A percentile compares a stretch with the other conserved stretches of the same genome.
Evolutionary conservation across 2,113 vertebrate species (phyloP).

Genomic region (Toxostoma redivivum): DNA sequence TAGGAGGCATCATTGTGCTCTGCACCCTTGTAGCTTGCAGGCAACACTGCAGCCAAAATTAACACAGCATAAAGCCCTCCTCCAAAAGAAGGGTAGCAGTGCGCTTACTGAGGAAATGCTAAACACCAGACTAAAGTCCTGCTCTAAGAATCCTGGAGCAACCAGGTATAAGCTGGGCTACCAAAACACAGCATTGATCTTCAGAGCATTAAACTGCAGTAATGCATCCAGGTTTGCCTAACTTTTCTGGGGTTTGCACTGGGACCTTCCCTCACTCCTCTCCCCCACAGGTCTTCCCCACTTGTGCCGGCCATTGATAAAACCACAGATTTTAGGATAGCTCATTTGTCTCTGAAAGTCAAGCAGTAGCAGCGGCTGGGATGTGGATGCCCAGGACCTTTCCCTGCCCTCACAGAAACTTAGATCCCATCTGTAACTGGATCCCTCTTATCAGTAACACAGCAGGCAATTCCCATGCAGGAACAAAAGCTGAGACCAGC

Average conservation of each 20-base stretch:
- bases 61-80: background rate
- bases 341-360: background rate
- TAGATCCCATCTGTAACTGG: constrained; percentile 20
- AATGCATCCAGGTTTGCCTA: background rate
- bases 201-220: background rate
- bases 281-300: background rate
- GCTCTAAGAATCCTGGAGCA: background rate
- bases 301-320: background rate
- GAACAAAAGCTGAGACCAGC: background rate
- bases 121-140: background rate
- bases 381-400: background rate
- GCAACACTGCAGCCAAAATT: background rate
- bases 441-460: constrained; percentile 16
- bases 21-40: background rate
- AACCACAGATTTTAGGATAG: background rate
- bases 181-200: background rate
- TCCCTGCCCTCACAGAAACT: background rate
- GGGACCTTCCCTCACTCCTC: background rate
- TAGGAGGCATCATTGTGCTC: fast-evolving
- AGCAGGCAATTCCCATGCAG: background rate
- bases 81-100: background rate
- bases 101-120: background rate
- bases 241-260: background rate
- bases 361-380: background rate
- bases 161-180: background rate